phyloP scores from a whole-genome alignment of 1,140 invertebrate genomes.

The Trachymyrmex cornetzi region DNA sequence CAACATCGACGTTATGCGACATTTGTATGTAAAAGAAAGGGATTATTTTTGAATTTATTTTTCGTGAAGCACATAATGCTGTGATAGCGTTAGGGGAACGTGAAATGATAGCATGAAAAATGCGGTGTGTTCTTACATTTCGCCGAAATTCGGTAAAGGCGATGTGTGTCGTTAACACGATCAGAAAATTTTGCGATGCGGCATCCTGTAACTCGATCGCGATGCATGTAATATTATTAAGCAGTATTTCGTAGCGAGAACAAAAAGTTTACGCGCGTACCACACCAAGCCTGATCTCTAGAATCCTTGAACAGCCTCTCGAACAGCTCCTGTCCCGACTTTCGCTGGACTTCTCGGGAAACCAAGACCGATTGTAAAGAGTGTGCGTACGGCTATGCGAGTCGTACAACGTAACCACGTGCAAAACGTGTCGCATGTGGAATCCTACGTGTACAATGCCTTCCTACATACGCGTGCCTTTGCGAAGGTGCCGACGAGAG shows the following conservation, averaged over 20 bases:
- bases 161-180: not conserved
- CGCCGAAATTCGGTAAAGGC: not conserved
- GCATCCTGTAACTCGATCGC: conserved; percentile 13
- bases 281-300: conserved; percentile 32
- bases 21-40: not conserved
- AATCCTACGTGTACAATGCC: not conserved
- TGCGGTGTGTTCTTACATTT: not conserved
- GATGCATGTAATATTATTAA: conserved; percentile 34
- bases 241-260: conserved; percentile 7
- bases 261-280: not conserved
- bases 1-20: not conserved
- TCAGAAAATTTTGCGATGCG: not conserved
- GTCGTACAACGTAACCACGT: not conserved
- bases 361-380: conserved; percentile 10
- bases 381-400: not conserved
- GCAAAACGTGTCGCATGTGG: not conserved
- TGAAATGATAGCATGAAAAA: not conserved
- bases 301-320: conserved; percentile 39
- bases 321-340: conserved; percentile 23
- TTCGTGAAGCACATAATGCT: conserved; percentile 10
- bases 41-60: conserved; percentile 9
- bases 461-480: conserved; percentile 42
- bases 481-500: conserved; percentile 47
- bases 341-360: conserved; percentile 29
- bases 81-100: conserved; percentile 28